phyloP scores from a whole-genome alignment of 2,113 vertebrate species.

The Crotophaga sulcirostris region DNA sequence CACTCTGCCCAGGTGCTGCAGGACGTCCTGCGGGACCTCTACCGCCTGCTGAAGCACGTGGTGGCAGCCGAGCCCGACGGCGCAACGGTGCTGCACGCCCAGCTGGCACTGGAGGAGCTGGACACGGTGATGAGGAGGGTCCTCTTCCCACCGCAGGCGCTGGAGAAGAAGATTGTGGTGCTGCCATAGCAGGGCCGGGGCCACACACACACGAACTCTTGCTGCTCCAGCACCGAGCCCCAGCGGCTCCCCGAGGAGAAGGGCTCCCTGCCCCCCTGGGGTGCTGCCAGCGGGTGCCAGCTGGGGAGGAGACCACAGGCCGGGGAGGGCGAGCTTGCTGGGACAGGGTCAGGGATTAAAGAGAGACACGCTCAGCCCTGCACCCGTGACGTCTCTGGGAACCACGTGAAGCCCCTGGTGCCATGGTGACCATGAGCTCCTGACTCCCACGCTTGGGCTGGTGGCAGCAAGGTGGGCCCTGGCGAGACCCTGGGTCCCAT shows the following conservation, averaged over 20 bases:
- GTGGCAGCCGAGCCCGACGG: slow-evolving; percentile 78
- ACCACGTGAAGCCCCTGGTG: accelerated
- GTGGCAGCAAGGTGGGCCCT: accelerated
- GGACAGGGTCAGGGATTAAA: not conserved
- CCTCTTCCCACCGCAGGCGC: slow-evolving; percentile 85
- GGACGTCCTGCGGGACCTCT: slow-evolving; percentile 89
- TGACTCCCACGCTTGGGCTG: accelerated
- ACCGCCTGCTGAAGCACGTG: slow-evolving; percentile 90
- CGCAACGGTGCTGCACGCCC: slow-evolving; percentile 83
- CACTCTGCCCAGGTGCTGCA: slow-evolving; percentile 75
- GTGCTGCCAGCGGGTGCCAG: accelerated
- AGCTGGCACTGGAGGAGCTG: slow-evolving; percentile 91
- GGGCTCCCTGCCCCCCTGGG: accelerated
- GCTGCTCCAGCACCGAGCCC: accelerated
- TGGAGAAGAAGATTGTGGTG: slow-evolving; percentile 93
- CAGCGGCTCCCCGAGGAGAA: accelerated
- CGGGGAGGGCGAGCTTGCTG: not conserved
- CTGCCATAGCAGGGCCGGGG: slow-evolving; percentile 70
- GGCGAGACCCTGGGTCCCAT: accelerated
- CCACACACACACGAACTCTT: not conserved
- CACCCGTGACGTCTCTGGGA: not conserved
- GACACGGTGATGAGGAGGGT: slow-evolving; percentile 79
- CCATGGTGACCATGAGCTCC: accelerated
- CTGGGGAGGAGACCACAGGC: accelerated
- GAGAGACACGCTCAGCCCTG: not conserved